Evolutionary conservation across 1,140 invertebrate genomes (phyloP).

Genomic region (Apolygus lucorum): DNA sequence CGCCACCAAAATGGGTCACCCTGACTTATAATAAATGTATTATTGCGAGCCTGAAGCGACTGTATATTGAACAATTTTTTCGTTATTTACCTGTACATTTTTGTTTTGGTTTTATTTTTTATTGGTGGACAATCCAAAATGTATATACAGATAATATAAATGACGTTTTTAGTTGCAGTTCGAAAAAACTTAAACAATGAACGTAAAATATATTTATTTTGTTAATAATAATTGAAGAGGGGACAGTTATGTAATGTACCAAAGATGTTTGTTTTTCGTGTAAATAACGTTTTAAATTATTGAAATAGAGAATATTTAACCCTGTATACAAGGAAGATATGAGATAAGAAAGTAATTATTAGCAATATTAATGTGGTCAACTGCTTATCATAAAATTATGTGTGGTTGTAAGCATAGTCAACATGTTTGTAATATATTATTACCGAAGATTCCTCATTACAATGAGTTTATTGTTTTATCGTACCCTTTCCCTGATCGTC

Average conservation of each 20-base stretch:
- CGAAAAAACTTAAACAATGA: neutral
- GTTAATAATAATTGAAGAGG: constrained; percentile 6
- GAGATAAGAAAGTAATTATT: constrained; percentile 2
- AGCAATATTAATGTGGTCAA: constrained; percentile 29
- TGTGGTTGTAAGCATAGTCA: constrained; percentile 28
- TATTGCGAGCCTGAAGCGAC: no score
- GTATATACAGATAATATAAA: neutral
- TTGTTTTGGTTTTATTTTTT: no score
- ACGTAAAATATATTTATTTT: constrained; percentile 18
- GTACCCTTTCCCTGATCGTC: no score
- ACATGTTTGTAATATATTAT: constrained; percentile 30
- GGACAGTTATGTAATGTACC: constrained; percentile 11
- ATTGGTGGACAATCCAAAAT: constrained; percentile 7
- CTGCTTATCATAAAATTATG: constrained; percentile 26
- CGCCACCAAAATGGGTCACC: no score
- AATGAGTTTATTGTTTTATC: no score
- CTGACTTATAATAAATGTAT: no score
- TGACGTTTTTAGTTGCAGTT: constrained; percentile 13
- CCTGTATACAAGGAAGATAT: constrained; percentile 26
- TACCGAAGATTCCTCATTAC: constrained; percentile 7
- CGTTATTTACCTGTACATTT: no score
- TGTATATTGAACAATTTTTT: no score
- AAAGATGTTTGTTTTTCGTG: constrained; percentile 27
- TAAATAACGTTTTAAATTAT: constrained; percentile 28
- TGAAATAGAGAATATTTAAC: constrained; percentile 17